Evolutionary conservation across 2,113 vertebrate species (phyloP).

Genomic region (Chrysemys picta): DNA sequence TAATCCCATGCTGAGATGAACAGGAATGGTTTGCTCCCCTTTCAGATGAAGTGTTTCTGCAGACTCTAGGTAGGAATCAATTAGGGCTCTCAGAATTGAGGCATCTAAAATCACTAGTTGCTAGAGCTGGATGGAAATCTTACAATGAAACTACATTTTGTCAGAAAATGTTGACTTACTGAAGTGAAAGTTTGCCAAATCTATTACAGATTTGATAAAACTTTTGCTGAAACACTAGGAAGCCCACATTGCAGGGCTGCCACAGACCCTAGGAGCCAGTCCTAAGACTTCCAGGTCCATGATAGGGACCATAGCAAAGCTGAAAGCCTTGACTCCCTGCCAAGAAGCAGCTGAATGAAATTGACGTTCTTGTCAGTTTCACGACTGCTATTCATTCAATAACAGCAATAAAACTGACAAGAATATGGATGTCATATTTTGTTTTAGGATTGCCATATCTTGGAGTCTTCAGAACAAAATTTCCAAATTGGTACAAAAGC

Average conservation of each 20-base stretch:
- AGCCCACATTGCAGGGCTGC: neutral
- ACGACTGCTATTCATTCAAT: neutral
- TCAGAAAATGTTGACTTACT: neutral
- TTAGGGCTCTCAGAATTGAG: neutral
- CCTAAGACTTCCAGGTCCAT: no score
- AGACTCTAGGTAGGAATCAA: constrained; percentile 30
- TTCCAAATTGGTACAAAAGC: neutral
- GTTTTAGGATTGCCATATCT: neutral
- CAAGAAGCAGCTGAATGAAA: neutral
- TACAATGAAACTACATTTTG: neutral
- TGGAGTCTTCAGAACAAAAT: neutral
- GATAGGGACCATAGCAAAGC: no score
- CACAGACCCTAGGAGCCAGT: neutral
- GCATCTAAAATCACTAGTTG: neutral
- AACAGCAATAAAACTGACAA: neutral
- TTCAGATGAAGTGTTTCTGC: neutral
- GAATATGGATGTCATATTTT: neutral
- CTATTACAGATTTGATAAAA: no score
- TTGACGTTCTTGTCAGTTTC: neutral
- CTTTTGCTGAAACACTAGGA: neutral
- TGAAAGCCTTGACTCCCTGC: neutral
- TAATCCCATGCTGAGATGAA: neutral
- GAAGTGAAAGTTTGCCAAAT: neutral
- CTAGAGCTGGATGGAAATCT: neutral
- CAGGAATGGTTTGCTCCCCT: neutral